Conservation (phyloP, 2,888 invertebrate species). For the Xylophagus ater region DNA sequence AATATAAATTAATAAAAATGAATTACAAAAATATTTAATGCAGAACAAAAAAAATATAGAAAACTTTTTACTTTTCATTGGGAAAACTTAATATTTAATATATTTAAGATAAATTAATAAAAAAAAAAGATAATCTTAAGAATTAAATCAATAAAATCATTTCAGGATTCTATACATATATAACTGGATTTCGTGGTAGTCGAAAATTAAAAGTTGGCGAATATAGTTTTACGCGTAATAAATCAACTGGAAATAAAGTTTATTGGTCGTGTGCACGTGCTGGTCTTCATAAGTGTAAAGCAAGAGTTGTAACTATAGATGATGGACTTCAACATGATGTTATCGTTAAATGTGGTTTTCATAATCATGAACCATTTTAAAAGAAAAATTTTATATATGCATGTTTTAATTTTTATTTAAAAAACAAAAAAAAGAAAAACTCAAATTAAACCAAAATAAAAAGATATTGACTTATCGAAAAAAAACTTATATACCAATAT, state of each 20-base stretch:
- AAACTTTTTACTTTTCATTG: no score
- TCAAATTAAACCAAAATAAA: no score
- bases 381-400: background rate
- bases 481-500: no score
- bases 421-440: slow-evolving; percentile 5
- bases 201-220: slow-evolving; percentile 38
- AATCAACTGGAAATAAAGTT: slow-evolving; percentile 33
- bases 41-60: no score
- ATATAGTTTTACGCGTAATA: slow-evolving; percentile 38
- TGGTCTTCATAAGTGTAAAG: slow-evolving; percentile 39
- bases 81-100: no score
- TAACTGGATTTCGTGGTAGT: slow-evolving; percentile 39
- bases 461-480: no score
- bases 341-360: slow-evolving; percentile 35
- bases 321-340: slow-evolving; percentile 33
- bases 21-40: no score
- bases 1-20: no score
- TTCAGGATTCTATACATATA: slow-evolving; percentile 30
- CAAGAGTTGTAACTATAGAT: slow-evolving; percentile 36
- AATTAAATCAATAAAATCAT: slow-evolving; percentile 12
- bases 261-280: slow-evolving; percentile 41
- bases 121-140: no score
- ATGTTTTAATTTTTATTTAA: background rate
- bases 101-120: no score
- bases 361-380: slow-evolving; percentile 39